Percentiles rank a stretch among this genome's conserved stretches.
Evolutionary conservation across 1,140 invertebrate species (phyloP).

Genomic region (Apis laboriosa): DNA sequence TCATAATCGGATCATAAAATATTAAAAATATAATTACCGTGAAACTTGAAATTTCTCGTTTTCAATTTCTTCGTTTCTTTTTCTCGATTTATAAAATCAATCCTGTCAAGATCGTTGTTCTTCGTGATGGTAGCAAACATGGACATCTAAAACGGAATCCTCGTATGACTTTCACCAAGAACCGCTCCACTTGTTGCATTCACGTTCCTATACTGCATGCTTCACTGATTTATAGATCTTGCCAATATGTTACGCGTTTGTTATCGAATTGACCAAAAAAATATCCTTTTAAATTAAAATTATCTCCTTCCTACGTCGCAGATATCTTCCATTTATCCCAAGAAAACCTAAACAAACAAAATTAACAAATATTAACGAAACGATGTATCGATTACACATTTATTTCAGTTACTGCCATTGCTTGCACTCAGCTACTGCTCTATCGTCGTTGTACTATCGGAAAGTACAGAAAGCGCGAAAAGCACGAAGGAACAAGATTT

Average conservation of each 20-base stretch:
- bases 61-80: constrained; percentile 8
- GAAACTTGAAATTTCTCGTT: not conserved
- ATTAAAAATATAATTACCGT: not conserved
- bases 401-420: constrained; percentile 70
- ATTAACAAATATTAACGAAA: not conserved
- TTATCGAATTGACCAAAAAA: not conserved
- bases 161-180: constrained; percentile 72
- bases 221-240: constrained; percentile 56
- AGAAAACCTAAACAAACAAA: not conserved
- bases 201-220: constrained; percentile 21
- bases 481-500: constrained; percentile 45
- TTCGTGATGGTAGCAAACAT: constrained; percentile 35
- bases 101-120: constrained; percentile 37
- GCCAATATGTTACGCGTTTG: constrained; percentile 33
- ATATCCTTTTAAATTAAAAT: not conserved
- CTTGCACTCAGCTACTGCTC: constrained; percentile 65
- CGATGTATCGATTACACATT: not conserved
- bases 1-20: not conserved
- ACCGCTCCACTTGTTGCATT: constrained; percentile 72
- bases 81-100: constrained; percentile 30
- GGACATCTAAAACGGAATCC: constrained; percentile 39
- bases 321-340: too few species aligned
- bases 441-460: constrained; percentile 47
- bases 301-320: too few species aligned
- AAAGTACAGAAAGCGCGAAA: constrained; percentile 33